These are phyloP conservation scores for Ochlodes sylvanus DNA, from an alignment of 2,888 invertebrate species.

Conservation along the genomic window DNA sequence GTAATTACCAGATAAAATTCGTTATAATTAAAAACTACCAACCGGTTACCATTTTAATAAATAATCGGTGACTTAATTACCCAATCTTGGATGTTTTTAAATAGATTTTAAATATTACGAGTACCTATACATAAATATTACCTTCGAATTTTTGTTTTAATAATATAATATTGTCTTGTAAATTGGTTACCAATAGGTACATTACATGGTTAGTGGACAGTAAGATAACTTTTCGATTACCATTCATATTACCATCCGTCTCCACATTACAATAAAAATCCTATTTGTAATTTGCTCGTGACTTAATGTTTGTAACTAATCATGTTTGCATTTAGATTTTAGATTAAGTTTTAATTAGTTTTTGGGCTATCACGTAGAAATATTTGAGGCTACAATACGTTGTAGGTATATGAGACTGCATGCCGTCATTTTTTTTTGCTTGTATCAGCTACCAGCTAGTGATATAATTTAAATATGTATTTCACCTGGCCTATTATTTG, in stretches of 20 bases:
- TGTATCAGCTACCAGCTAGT: neutral
- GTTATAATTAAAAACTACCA: conserved; percentile 10
- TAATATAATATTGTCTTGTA: conserved; percentile 9
- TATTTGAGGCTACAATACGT: conserved; percentile 16
- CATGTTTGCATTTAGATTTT: conserved; percentile 19
- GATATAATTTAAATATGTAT: neutral
- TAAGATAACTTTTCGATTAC: conserved; percentile 16
- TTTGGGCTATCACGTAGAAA: conserved; percentile 4
- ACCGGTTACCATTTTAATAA: conserved; percentile 28
- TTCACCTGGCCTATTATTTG: conserved; percentile 1
- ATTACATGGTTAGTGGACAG: conserved; percentile 3
- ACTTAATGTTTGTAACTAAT: neutral
- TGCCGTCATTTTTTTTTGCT: conserved; percentile 6
- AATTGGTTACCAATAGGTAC: conserved; percentile 26
- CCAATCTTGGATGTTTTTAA: neutral
- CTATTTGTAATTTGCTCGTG: neutral
- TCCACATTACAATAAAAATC: neutral
- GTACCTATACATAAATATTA: neutral
- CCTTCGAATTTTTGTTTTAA: neutral
- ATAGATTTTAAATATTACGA: conserved; percentile 5
- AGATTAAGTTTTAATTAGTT: conserved; percentile 15
- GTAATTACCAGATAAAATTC: neutral
- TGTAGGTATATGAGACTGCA: conserved; percentile 17
- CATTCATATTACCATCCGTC: conserved; percentile 19
- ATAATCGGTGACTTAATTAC: conserved; percentile 3